Evolutionary conservation across 2,888 invertebrate species (phyloP).

Genomic region (Lymantria dispar): DNA sequence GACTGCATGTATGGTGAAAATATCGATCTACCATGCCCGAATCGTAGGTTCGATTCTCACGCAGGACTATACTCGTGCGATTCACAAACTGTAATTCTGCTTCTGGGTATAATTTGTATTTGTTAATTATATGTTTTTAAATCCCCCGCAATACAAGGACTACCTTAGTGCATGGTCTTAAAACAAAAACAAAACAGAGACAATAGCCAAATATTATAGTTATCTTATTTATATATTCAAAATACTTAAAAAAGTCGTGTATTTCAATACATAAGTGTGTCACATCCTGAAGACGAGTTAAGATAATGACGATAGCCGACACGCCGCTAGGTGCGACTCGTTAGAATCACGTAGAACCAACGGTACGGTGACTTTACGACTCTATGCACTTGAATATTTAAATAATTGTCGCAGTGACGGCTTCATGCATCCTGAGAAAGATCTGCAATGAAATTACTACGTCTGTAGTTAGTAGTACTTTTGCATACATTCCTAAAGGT

Average conservation of each 20-base stretch:
- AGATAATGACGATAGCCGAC: constrained; percentile 56
- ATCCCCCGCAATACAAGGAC: no score
- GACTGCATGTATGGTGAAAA: no score
- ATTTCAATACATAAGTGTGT: constrained; percentile 56
- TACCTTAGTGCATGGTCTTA: no score
- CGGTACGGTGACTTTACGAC: constrained; percentile 52
- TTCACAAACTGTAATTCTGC: no score
- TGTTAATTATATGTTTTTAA: no score
- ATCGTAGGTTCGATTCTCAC: no score
- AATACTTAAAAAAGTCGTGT: constrained; percentile 29
- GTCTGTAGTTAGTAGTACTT: constrained; percentile 28
- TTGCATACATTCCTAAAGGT: no score
- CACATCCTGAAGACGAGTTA: constrained; percentile 64
- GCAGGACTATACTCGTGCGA: no score
- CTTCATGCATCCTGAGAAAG: constrained; percentile 38
- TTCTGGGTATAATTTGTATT: no score
- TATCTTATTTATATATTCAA: neutral
- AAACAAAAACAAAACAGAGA: no score
- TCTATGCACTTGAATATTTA: constrained; percentile 59
- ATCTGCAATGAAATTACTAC: constrained; percentile 45
- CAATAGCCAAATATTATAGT: no score
- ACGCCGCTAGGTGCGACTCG: constrained; percentile 49
- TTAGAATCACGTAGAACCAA: constrained; percentile 71
- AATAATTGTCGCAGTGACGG: constrained; percentile 61
- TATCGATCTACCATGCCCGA: no score